Base-by-base conservation (phyloP, 2,113 vertebrate genomes). In the Irena cyanogastra region DNA sequence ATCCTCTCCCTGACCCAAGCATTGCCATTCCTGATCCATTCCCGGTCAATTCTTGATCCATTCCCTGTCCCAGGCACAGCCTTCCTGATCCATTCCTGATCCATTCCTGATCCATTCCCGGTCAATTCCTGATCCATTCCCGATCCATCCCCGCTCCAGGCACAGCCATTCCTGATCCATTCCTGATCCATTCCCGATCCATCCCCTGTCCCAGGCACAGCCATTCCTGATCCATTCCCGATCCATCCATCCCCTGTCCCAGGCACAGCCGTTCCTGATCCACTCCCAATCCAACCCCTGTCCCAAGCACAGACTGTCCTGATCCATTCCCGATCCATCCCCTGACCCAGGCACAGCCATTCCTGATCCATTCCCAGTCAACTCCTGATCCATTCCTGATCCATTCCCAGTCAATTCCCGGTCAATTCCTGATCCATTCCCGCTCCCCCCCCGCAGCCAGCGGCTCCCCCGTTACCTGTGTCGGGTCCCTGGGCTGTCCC, bases 271-370 rank as follows among this genome's bases (percentile, higher is more conserved):
- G n/a, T 19, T 7, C n/a, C n/a, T 1, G n/a, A 11, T 11, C 23
- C 6, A 27, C 31, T 16, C 65, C n/a, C 0, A 2, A 10, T 22
- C 53, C 8, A 35, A 13, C 18, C n/a, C n/a, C n/a, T n/a, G n/a
- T n/a, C n/a, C n/a, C n/a, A n/a, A n/a, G n/a, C n/a, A n/a, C n/a
- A 18, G 1, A 39, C n/a, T n/a, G n/a, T n/a, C 31, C 39, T 2
- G 6, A 30, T 20, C 37, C 17, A 41, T 18, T 4, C 69, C n/a
- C n/a, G n/a, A n/a, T n/a, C n/a, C n/a, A n/a, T n/a, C n/a, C n/a
- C n/a, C n/a, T n/a, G n/a, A n/a, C n/a, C n/a, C n/a, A n/a, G n/a
- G n/a, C n/a, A n/a, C n/a, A 18, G 1, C 13, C 60, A 14, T 15
- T 15, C 12, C 27, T 3, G 8, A 24, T 18, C 63, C 63, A 35